Evolutionary conservation across 2,888 invertebrate species (phyloP).

Genomic region (Cosmia trapezina): DNA sequence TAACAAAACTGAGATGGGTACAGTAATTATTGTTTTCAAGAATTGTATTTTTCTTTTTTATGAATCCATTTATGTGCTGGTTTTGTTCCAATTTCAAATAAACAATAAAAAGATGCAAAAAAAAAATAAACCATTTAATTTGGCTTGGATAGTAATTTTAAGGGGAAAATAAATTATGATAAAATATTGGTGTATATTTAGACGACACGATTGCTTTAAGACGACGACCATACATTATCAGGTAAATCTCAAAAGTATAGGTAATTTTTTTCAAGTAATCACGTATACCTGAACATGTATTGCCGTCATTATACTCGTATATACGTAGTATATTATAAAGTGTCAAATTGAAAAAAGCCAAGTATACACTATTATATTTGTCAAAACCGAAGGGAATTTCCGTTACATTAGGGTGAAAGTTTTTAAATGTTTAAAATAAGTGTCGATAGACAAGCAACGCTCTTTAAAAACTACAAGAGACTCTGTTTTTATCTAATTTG

Average conservation of each 20-base stretch:
- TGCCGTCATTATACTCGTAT: background rate
- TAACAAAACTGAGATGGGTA: background rate
- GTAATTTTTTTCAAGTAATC: background rate
- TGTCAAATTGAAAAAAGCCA: constrained; percentile 47
- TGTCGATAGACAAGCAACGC: background rate
- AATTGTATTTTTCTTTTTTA: background rate
- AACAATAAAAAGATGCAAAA: background rate
- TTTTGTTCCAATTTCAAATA: background rate
- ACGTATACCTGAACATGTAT: constrained; percentile 3
- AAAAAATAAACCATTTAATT: constrained; percentile 7
- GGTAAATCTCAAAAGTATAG: background rate
- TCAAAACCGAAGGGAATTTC: constrained; percentile 10
- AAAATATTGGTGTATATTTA: constrained; percentile 22
- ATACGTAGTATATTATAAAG: constrained; percentile 26
- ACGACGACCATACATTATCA: constrained; percentile 3
- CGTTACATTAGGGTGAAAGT: background rate
- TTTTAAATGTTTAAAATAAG: background rate
- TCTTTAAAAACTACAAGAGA: background rate
- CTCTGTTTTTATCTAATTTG: background rate
- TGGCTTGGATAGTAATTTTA: constrained; percentile 21
- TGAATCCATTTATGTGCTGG: background rate
- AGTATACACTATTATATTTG: constrained; percentile 20
- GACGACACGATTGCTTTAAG: constrained; percentile 14
- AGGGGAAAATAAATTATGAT: constrained; percentile 10
- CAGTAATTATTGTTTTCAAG: no score